These are phyloP conservation scores for Brachionus plicatilis DNA, from an alignment of 1,140 invertebrate species.

Conservation along the genomic window DNA sequence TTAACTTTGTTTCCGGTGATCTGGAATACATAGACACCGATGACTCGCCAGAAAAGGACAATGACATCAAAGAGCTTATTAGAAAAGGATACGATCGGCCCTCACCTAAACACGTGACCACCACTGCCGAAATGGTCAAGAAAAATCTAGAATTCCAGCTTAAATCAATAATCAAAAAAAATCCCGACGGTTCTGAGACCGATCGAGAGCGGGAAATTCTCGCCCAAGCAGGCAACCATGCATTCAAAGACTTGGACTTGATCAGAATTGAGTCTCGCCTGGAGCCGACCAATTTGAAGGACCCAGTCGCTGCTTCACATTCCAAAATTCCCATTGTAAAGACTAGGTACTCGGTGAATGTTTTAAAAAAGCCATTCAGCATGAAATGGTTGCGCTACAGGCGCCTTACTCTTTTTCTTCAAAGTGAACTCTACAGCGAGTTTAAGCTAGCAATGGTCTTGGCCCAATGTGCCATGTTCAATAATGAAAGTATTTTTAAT, in stretches of 20 bases:
- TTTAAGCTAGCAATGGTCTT: constrained; percentile 16
- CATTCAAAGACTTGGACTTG: constrained; percentile 22
- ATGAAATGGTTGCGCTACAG: constrained; percentile 20
- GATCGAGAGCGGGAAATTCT: background rate
- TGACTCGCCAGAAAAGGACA: background rate
- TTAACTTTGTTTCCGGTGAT: constrained; percentile 26
- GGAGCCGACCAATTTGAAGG: background rate
- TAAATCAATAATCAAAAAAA: constrained; percentile 35
- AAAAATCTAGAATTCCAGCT: constrained; percentile 27
- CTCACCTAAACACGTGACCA: background rate
- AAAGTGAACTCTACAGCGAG: constrained; percentile 20
- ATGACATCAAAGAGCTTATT: background rate
- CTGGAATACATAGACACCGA: background rate
- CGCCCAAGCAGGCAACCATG: background rate
- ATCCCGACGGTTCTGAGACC: background rate
- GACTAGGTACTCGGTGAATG: background rate
- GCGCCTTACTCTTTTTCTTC: constrained; percentile 5
- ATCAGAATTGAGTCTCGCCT: constrained; percentile 24
- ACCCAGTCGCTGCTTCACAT: background rate
- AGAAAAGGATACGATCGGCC: background rate
- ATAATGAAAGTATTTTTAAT: constrained; percentile 20
- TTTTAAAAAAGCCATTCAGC: constrained; percentile 29
- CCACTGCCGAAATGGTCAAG: constrained; percentile 30
- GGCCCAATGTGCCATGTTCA: constrained; percentile 19
- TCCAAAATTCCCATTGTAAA: constrained; percentile 31